Base-by-base conservation (phyloP, 2,113 vertebrate species). In the Variabilichromis moorii region DNA sequence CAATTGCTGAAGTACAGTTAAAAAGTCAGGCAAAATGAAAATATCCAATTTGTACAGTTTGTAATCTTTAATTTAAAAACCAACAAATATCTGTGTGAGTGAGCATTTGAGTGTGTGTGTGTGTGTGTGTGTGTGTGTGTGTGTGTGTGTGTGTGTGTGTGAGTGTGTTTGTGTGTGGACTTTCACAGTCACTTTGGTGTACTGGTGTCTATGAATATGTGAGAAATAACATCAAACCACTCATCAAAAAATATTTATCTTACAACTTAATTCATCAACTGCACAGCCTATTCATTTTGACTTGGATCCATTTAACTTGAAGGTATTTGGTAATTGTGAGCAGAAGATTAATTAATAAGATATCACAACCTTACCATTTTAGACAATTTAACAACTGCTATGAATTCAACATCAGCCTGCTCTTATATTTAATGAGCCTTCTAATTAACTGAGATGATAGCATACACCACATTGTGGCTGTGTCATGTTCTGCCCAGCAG, bases 341-440 rank as follows among this genome's bases (percentile, higher is more conserved):
- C 88, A 84, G 76, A 55, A 92, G 91, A 95, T 96, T 94, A 95
- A 96, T 96, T 94, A 94, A 95, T 94, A 90, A 91, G 92, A 96
- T 95, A 93, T 90, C 87, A 91, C 90, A 92, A 91, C 90, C 91
- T 90, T 90, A 89, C 82, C 91, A 94, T 94, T 95, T 93, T 89
- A 90, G 92, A 93, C 91, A 91, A 92, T 95, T 94, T 93, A 91
- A 59, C 13, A 84, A 93, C 83, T 86, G 59, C 92, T 80, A 17
- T 21, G 21, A 90, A 91, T 94, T 93, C 90, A 84, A 88, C 92
- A 91, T 94, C 91, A 87, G 83, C 89, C 92, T 93, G 92, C 89
- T 93, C 93, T 90, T 86, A 86, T 87, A 88, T 86, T 87, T 95
- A 96, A 94, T 95, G 92, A 93, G 89, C 55, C 86, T 90, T 83